Evolutionary conservation across 2,888 invertebrate species (phyloP).

Genomic region (Melieria crassipennis): DNA sequence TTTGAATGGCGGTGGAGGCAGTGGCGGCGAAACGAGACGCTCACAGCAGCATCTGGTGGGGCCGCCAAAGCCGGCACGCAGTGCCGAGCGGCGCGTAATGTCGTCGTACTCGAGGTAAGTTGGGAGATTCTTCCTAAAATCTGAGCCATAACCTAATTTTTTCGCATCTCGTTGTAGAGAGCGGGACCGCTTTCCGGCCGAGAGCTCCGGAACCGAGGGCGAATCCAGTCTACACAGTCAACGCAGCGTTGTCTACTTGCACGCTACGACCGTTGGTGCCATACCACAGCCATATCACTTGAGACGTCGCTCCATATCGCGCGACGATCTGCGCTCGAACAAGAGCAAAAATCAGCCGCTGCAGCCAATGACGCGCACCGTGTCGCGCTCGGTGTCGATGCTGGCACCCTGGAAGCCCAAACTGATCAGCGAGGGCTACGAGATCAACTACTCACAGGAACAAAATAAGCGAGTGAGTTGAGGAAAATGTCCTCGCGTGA

Average conservation of each 20-base stretch:
- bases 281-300: slow-evolving; percentile 79
- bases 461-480: slow-evolving; percentile 59
- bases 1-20: slow-evolving; percentile 22
- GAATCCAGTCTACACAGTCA: slow-evolving; percentile 84
- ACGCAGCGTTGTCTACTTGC: slow-evolving; percentile 84
- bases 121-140: neutral
- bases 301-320: slow-evolving; percentile 74
- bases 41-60: slow-evolving; percentile 48
- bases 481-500: neutral
- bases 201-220: slow-evolving; percentile 74
- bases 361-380: slow-evolving; percentile 72
- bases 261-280: slow-evolving; percentile 88
- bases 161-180: slow-evolving; percentile 50
- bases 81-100: slow-evolving; percentile 55
- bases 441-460: slow-evolving; percentile 81
- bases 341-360: slow-evolving; percentile 62
- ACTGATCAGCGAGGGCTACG: slow-evolving; percentile 77
- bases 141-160: neutral
- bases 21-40: slow-evolving; percentile 36
- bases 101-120: slow-evolving; percentile 51
- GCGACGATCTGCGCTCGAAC: slow-evolving; percentile 77
- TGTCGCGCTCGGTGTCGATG: slow-evolving; percentile 83
- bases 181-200: slow-evolving; percentile 63
- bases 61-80: slow-evolving; percentile 66
- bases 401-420: slow-evolving; percentile 86